phyloP scores from a whole-genome alignment of 1,140 invertebrate genomes.

The Mya arenaria region DNA sequence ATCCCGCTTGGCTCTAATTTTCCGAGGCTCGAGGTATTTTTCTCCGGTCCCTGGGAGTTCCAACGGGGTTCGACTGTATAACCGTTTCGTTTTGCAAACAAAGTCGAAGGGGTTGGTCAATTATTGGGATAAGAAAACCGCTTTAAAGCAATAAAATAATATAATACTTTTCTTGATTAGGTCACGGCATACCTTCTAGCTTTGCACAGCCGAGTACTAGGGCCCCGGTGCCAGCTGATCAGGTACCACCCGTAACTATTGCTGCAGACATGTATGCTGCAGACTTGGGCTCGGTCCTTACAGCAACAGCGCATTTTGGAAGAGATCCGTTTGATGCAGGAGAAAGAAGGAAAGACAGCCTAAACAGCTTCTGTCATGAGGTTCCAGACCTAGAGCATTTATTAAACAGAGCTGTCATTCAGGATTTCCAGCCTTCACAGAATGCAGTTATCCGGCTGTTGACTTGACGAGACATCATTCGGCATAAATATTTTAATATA shows the following conservation, averaged over 20 bases:
- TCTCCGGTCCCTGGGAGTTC: not conserved
- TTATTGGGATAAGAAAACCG: not conserved
- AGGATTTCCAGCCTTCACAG: not conserved
- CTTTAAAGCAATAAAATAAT: too few relatives aligned
- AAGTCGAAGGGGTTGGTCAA: too few relatives aligned
- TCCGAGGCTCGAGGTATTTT: too few relatives aligned
- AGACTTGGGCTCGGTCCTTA: not conserved
- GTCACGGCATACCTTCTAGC: not conserved
- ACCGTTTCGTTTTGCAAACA: too few relatives aligned
- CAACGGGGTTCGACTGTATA: not conserved
- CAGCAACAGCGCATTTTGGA: not conserved
- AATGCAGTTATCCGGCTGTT: not conserved
- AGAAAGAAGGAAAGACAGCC: not conserved
- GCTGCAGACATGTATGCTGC: not conserved
- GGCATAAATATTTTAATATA: too few relatives aligned
- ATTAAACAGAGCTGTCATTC: not conserved
- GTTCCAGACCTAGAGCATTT: conserved; percentile 1
- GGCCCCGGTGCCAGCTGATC: not conserved
- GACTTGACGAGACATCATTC: not conserved
- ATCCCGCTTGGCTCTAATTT: too few relatives aligned
- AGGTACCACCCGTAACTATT: not conserved
- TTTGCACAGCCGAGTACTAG: not conserved
- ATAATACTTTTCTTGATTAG: too few relatives aligned
- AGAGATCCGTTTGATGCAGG: not conserved
- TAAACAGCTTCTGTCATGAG: not conserved